Percentiles rank a stretch among this genome's conserved stretches.
These are phyloP conservation scores for Trochalopteron elliotii DNA, from an alignment of 2,113 vertebrate species.

Conservation along the genomic window DNA sequence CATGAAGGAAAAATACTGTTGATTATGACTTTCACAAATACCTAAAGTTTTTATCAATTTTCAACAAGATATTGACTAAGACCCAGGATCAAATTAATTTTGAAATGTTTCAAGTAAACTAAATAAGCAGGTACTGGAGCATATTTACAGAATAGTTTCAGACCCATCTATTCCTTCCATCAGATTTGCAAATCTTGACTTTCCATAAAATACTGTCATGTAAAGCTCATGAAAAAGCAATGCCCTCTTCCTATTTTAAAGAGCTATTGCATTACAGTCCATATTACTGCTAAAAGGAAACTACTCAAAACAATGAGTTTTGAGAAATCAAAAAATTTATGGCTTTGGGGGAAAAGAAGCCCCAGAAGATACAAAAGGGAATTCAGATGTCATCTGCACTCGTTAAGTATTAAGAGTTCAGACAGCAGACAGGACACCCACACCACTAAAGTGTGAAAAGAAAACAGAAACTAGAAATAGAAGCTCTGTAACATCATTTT, in stretches of 20 bases:
- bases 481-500: not conserved
- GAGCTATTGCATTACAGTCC: not conserved
- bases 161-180: not conserved
- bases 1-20: not conserved
- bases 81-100: not conserved
- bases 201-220: not conserved
- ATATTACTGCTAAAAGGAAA: not conserved
- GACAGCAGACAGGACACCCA: not conserved
- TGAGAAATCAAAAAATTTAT: not conserved
- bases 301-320: slow-evolving; percentile 44
- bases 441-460: not conserved
- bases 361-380: not conserved
- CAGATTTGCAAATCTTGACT: not conserved
- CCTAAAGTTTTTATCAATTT: not conserved
- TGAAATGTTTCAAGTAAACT: not conserved
- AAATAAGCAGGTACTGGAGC: not conserved
- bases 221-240: not conserved
- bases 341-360: not conserved
- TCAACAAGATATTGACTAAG: not conserved
- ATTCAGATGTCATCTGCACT: not conserved
- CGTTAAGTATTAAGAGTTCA: not conserved
- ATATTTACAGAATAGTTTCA: not conserved
- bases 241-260: not conserved
- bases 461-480: not conserved
- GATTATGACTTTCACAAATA: not conserved